phyloP scores from a whole-genome alignment of 2,888 invertebrate genomes.

The Xanthorhoe designata region DNA sequence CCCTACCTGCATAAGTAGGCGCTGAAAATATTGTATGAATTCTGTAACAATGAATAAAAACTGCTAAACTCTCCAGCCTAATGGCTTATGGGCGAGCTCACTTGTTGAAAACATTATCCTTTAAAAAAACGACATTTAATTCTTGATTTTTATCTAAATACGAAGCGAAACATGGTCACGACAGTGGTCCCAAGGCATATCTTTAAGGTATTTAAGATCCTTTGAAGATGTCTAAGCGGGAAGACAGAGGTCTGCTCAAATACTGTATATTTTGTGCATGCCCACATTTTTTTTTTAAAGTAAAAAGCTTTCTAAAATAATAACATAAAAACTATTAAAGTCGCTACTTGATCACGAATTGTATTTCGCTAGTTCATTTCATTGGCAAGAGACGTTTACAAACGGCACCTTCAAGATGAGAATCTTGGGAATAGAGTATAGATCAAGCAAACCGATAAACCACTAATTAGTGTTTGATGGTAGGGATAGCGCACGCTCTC shows the following conservation, averaged over 20 bases:
- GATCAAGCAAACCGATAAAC: constrained; percentile 39
- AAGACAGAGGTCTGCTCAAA: too few relatives aligned
- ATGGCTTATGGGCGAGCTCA: background rate
- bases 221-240: too few relatives aligned
- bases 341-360: too few relatives aligned
- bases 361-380: background rate
- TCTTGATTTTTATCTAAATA: too few relatives aligned
- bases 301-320: too few relatives aligned
- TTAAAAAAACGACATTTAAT: background rate
- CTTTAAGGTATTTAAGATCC: too few relatives aligned
- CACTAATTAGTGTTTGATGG: constrained; percentile 46
- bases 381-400: constrained; percentile 23
- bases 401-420: constrained; percentile 39
- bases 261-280: too few relatives aligned
- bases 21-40: constrained; percentile 43
- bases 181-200: too few relatives aligned
- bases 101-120: background rate
- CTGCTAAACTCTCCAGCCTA: constrained; percentile 3
- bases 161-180: too few relatives aligned
- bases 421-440: constrained; percentile 39
- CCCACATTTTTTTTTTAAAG: too few relatives aligned
- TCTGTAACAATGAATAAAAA: constrained; percentile 28
- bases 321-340: too few relatives aligned
- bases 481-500: constrained; percentile 60
- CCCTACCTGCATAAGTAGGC: constrained; percentile 42